These are phyloP conservation scores for Rostratula benghalensis DNA, from an alignment of 2,113 vertebrate species.

Conservation along the genomic window DNA sequence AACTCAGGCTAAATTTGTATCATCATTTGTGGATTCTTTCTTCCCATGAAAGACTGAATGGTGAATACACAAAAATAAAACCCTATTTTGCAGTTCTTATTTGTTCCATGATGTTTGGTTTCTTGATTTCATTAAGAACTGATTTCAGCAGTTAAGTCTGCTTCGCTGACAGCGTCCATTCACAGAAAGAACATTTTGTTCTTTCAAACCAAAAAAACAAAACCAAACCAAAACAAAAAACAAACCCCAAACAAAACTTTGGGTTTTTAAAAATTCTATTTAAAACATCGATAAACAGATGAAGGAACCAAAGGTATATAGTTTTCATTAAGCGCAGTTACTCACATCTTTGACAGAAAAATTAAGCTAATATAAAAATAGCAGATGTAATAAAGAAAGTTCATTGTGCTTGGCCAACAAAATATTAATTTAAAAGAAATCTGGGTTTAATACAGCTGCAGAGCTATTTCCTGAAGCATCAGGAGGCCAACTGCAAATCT, in stretches of 20 bases:
- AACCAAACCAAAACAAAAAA: too few species aligned
- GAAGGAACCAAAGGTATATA: conserved; percentile 41
- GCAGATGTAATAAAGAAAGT: not conserved
- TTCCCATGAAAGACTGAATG: conserved; percentile 40
- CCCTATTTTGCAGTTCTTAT: conserved; percentile 53
- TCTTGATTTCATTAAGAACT: conserved; percentile 62
- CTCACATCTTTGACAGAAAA: conserved; percentile 47
- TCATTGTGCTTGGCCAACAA: not conserved
- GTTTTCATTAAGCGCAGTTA: conserved; percentile 43
- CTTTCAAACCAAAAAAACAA: not conserved
- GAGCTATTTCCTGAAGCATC: not conserved
- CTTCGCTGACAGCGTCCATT: conserved; percentile 49
- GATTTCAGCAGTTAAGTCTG: conserved; percentile 40
- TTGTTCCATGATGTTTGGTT: conserved; percentile 56
- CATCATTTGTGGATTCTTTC: conserved; percentile 41
- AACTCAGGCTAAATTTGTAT: not conserved
- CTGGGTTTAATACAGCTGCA: not conserved
- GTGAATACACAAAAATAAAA: conserved; percentile 55
- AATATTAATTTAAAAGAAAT: not conserved
- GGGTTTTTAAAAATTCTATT: not conserved
- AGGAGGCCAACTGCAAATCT: not conserved
- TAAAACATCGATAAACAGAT: conserved; percentile 44
- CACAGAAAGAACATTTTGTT: conserved; percentile 43
- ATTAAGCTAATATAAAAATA: conserved; percentile 25
- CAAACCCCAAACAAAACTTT: not conserved